Base-by-base conservation (phyloP, 2,888 invertebrate species). In the Taphrorychus bicolor region DNA sequence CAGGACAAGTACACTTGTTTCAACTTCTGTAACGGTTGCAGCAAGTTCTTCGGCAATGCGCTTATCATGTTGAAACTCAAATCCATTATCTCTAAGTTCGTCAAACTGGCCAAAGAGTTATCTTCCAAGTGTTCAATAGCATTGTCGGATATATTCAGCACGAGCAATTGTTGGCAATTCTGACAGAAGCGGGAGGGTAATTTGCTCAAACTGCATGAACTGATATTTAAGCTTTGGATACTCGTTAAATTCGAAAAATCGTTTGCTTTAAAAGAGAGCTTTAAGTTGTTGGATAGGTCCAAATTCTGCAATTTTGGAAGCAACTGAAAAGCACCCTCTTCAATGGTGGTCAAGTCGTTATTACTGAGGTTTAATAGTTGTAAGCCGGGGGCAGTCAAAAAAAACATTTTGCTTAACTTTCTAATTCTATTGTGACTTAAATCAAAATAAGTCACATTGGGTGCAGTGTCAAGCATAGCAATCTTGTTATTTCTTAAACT, bases 101-200 rank as follows among this genome's bases (percentile, higher is more conserved):
- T 54, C 9, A 54, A 16, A 32, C 22, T 54, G 5, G 16, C 54
- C n/a, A 68, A 64, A 21, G 59, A 18, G 19, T 68, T 49, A 7
- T 49, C 23, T 14, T 68, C 54, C 7, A 68, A 19, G n/a, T 32
- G 9, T 2, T 4, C 11, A 17, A 68, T 64, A 1, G 3, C 5
- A 41, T 67, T 67, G 32, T 45, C 45, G 5, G 62, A 62, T 17
- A 67, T 2, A 53, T 67, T 62, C 19, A 67, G n/a, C 14, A 53
- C 23, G 16, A 51, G 19, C 23, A 67, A n/a, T 7, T 58, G 17
- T 19, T 22, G 5, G 11, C 32, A 51, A 4, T 16, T 21, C 19
- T 23, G n/a, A 45, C 61, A 21, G 5, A 66, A 51, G 5, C 17
- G 16, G 19, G 14, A 14, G 45, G 57, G 42, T 41, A 66, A 48